Base-by-base conservation (phyloP, 2,888 invertebrate species). In the Alviniconcha strummeri region DNA sequence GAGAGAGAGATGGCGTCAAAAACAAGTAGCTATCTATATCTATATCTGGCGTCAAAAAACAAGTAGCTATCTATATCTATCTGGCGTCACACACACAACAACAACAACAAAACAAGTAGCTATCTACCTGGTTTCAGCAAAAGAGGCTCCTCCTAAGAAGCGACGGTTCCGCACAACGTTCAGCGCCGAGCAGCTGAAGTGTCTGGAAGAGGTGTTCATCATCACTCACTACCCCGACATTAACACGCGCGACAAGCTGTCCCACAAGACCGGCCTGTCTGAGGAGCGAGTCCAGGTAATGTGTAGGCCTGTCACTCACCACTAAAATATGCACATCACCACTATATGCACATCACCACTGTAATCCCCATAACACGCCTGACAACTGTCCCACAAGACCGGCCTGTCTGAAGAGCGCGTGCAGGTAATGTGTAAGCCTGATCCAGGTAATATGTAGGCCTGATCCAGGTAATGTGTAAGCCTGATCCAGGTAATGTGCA, bases 201-300 rank as follows among this genome's bases (percentile, higher is more conserved):
- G 87, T 4, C 85, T 92, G 56, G 92, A 92, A 85, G 88, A 91
- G 67, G 90, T 91, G 7, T 92, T 92, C 87, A 85, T 86, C 17
- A 81, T 91, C 7, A 92, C 92, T 4, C 92, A 92, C 81, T 92
- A 92, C 86, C 92, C 92, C 55, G 92, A 92, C 88, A 88, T 90
- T 5, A 89, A 90, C 82, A 88, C 90, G 17, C 84, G 92, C 54
- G 92, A 92, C 76, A 88, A 89, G 54, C 88, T 92, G 6, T 90
- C 91, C 17, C 86, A 86, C 81, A 90, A 90, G 85, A 91, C 91
- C 0, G 90, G 90, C 7, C 87, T 92, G 75, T 89, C 90, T 0
- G 92, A 92, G 84, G 91, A 91, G 56, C 84, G 91, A 74, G 90
- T 92, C 0, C 92, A 92, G 91, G 92, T 92, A 36, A 36, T 36